phyloP scores from a whole-genome alignment of 2,797 vertebrate species.

The Cyclopterus lumpus region DNA sequence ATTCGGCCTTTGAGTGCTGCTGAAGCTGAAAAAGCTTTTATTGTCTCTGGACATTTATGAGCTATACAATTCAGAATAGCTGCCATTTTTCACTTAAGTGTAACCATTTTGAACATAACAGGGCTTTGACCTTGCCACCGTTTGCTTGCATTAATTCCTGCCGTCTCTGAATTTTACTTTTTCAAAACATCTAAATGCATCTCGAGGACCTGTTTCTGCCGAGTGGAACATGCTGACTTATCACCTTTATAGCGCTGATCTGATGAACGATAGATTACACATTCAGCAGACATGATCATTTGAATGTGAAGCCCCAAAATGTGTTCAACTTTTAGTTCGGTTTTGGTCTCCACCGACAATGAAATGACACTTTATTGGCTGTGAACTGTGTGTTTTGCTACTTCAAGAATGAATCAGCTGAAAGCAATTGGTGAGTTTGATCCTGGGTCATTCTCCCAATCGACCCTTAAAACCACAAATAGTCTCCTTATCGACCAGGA shows the following conservation, averaged over 20 bases:
- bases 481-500: background rate
- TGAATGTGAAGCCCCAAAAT: background rate
- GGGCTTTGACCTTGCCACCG: background rate
- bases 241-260: background rate
- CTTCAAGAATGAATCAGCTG: background rate
- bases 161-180: background rate
- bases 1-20: slow-evolving; percentile 10
- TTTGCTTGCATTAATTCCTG: background rate
- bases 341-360: background rate
- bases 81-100: background rate
- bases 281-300: background rate
- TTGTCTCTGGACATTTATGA: background rate
- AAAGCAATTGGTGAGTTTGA: background rate
- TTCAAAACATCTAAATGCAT: background rate
- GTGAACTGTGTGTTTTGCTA: background rate
- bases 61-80: background rate
- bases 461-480: background rate
- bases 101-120: background rate
- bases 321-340: background rate
- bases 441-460: background rate
- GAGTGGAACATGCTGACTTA: background rate
- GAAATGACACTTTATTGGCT: background rate
- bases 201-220: background rate
- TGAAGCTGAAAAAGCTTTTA: slow-evolving; percentile 27
- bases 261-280: slow-evolving; percentile 1